These are phyloP conservation scores for Chunga burmeisteri DNA, from an alignment of 2,113 vertebrate species.

Conservation along the genomic window DNA sequence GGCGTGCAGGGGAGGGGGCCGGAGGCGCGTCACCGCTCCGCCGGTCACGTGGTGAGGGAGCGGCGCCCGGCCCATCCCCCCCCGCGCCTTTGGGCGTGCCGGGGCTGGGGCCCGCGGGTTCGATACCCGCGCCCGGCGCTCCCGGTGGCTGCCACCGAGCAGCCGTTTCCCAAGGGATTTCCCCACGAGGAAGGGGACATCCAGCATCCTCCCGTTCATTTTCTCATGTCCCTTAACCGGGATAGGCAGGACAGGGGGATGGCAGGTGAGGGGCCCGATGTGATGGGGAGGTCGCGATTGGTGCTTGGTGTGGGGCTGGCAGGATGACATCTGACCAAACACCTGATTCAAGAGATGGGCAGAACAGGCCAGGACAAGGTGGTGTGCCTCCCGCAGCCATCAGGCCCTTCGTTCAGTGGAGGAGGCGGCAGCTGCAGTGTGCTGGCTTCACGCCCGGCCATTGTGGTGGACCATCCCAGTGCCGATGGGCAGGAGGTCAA, in stretches of 20 bases:
- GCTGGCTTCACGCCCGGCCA: too few relatives aligned
- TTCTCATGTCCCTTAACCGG: background rate
- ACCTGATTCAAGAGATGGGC: background rate
- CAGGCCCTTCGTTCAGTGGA: fast-evolving
- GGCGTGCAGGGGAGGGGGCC: fast-evolving
- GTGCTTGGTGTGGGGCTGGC: background rate
- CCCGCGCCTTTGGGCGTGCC: background rate
- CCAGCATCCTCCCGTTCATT: background rate
- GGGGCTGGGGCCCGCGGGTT: fast-evolving
- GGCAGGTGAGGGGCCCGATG: fast-evolving
- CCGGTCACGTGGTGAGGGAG: fast-evolving
- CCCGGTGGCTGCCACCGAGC: fast-evolving
- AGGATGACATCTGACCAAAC: background rate
- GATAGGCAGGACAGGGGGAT: background rate
- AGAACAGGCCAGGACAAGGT: background rate
- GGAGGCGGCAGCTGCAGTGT: fast-evolving
- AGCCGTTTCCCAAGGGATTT: background rate
- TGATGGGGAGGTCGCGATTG: fast-evolving
- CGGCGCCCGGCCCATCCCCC: fast-evolving
- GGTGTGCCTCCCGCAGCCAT: fast-evolving
- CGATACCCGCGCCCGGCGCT: fast-evolving
- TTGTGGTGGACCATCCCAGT: fast-evolving
- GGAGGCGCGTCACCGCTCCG: fast-evolving
- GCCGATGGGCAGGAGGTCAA: background rate
- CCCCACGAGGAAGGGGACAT: fast-evolving